These are phyloP conservation scores for Sebastes cheni DNA, from an alignment of 2,797 vertebrate genomes.

Conservation along the genomic window DNA sequence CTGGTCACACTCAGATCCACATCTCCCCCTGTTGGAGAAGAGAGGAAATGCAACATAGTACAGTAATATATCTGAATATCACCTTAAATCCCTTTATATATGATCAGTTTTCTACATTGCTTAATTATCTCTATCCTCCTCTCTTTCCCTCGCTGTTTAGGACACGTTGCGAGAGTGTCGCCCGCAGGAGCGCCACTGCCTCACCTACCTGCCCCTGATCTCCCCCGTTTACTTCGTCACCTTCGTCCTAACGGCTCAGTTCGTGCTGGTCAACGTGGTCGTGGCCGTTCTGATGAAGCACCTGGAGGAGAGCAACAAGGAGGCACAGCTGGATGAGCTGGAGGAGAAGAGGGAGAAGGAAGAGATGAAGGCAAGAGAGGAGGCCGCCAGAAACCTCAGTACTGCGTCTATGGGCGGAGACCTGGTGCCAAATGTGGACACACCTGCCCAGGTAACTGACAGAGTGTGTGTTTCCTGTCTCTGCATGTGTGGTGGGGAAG, in stretches of 20 bases:
- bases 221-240: constrained; percentile 98
- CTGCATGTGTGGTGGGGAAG: not conserved
- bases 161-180: constrained; percentile 95
- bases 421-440: constrained; percentile 39
- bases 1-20: constrained; percentile 81
- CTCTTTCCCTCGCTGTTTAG: constrained; percentile 65
- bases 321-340: constrained; percentile 83
- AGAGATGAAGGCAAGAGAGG: constrained; percentile 63
- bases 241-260: constrained; percentile 98
- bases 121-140: constrained; percentile 52
- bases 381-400: constrained; percentile 70
- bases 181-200: constrained; percentile 90
- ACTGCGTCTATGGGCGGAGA: constrained; percentile 20
- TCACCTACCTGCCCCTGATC: constrained; percentile 93
- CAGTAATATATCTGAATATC: not conserved
- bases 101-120: constrained; percentile 27
- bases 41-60: constrained; percentile 18
- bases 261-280: constrained; percentile 97
- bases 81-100: constrained; percentile 6
- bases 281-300: constrained; percentile 99
- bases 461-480: not conserved
- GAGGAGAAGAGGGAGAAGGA: constrained; percentile 93
- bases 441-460: constrained; percentile 76
- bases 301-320: constrained; percentile 97
- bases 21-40: constrained; percentile 65